Base-by-base conservation (phyloP, 2,888 invertebrate species). In the Phortica okadai region DNA sequence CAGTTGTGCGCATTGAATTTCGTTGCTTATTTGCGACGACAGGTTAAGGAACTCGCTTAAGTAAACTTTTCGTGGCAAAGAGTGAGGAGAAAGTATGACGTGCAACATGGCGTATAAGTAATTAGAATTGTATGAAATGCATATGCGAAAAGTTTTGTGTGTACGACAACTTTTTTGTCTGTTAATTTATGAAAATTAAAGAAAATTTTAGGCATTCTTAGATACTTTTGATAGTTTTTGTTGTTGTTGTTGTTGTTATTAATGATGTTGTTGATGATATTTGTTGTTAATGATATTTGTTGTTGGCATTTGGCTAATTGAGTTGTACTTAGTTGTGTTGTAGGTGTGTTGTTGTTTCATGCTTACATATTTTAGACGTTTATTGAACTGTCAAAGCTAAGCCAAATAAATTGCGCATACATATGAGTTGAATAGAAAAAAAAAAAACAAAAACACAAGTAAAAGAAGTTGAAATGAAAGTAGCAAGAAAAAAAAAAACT, bases 171-270 rank as follows among this genome's bases (percentile, higher is more conserved):
- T 56, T 56, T 54, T 74, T 81, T n/a, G n/a, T 81, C 66, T 56
- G 73, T 80, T 88, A 87, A 87, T 88, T 87, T 89, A 87, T 89
- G 89, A 82, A 87, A 85, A 89, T 89, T 88, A 83, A 88, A 85
- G 62, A 21, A 21, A 62, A 62, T 62, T 25, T n/a, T 21, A 62
- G 62, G 25, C 62, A 25, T 62, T 6, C 21, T 62, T 10, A 16
- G 14, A 6, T 11, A 50, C 4, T 50, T 8, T 14, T 14, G 14
- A 5, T 50, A 50, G 14, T 14, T 50, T 11, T 50, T 14, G 1
- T 14, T 50, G 1, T 50, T 33, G 33, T 50, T 14, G 1, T 14
- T 50, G 1, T 50, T 33, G 33, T 33, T 33, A 33, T 33, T 33
- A 33, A 33, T 33, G 33, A 33, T 33, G 33, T 4, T 33, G 33